A percentile compares a stretch with the other conserved stretches of the same genome.
These are phyloP conservation scores for Anguilla rostrata DNA, from an alignment of 2,113 vertebrate genomes.

Conservation along the genomic window DNA sequence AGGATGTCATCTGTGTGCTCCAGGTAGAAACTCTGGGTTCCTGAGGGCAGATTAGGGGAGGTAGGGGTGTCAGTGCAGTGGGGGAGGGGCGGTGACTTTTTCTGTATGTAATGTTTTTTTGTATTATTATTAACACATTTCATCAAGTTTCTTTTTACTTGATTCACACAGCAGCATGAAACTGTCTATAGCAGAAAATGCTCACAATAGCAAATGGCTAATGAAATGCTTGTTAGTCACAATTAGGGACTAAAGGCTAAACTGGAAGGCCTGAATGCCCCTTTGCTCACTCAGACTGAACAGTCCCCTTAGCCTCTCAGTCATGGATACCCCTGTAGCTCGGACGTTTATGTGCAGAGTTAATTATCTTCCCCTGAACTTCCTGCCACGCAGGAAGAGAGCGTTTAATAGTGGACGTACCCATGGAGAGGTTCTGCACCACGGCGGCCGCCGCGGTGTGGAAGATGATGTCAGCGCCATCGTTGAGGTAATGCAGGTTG, in stretches of 20 bases:
- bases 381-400: neutral
- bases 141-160: neutral
- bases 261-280: neutral
- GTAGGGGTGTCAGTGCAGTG: too few relatives aligned
- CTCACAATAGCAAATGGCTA: neutral
- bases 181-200: neutral
- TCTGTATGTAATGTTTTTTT: neutral
- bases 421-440: constrained; percentile 88
- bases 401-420: constrained; percentile 58
- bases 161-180: neutral
- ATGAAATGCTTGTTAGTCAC: neutral
- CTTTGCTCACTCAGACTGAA: neutral
- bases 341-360: neutral
- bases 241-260: neutral
- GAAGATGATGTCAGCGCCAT: constrained; percentile 90
- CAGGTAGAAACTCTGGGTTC: constrained; percentile 95
- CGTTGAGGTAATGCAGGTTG: constrained; percentile 98
- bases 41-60: constrained; percentile 58
- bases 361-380: neutral
- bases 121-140: neutral
- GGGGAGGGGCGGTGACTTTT: too few relatives aligned
- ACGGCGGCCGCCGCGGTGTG: constrained; percentile 87
- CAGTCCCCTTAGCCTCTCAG: neutral
- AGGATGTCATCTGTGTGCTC: constrained; percentile 97
- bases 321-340: neutral